Evolutionary conservation across 2,888 invertebrate species (phyloP).

Genomic region (Tuberolachnus salignus): DNA sequence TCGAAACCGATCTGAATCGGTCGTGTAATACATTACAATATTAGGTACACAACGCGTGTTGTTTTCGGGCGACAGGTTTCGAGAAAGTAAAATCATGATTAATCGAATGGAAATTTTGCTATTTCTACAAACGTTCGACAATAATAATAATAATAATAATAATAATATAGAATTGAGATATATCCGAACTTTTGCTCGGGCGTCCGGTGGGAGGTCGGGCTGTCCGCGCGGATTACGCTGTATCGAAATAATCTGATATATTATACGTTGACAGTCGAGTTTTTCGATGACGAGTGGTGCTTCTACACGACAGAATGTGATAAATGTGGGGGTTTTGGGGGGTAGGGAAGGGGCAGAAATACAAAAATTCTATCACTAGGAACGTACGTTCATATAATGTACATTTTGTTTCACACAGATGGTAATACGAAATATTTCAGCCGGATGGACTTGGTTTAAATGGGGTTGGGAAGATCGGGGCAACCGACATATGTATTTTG

Average conservation of each 20-base stretch:
- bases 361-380: no score
- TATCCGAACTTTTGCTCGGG: neutral
- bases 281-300: no score
- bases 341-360: no score
- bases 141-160: neutral
- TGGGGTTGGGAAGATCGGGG: no score
- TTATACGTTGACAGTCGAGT: neutral
- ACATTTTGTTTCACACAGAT: no score
- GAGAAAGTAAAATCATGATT: slow-evolving; percentile 13
- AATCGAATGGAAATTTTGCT: neutral
- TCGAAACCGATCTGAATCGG: neutral
- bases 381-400: no score
- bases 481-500: no score
- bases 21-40: neutral
- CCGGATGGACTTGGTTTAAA: no score
- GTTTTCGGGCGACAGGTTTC: neutral
- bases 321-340: no score
- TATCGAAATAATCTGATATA: neutral
- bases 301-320: no score
- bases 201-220: neutral
- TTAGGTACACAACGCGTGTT: neutral
- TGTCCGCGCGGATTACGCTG: neutral
- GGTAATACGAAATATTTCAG: no score
- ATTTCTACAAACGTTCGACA: neutral
- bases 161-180: neutral